Conservation (phyloP, 2,888 invertebrate genomes). For the Platypus cylindrus region DNA sequence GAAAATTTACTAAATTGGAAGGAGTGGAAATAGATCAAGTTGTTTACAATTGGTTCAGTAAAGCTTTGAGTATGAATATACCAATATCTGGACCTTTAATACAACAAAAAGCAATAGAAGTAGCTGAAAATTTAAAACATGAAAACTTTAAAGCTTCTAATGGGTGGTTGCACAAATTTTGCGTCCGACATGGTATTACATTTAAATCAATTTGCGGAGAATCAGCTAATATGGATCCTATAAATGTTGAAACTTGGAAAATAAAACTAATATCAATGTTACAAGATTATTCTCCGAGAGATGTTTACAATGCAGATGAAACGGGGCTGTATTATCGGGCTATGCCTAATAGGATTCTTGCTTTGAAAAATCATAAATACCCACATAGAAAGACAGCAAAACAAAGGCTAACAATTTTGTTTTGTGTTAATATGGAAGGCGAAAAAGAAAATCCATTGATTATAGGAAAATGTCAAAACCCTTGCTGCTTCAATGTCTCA, state of each 20-base stretch:
- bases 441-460: too few species aligned
- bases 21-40: slow-evolving; percentile 9
- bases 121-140: slow-evolving; percentile 2
- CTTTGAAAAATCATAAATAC: slow-evolving; percentile 7
- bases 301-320: slow-evolving; percentile 6
- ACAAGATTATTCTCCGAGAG: slow-evolving; percentile 5
- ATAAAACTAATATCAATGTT: slow-evolving; percentile 3
- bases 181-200: slow-evolving; percentile 4
- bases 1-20: slow-evolving; percentile 9
- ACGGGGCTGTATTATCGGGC: slow-evolving; percentile 3
- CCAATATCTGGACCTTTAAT: slow-evolving; percentile 11
- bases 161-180: slow-evolving; percentile 9
- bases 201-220: slow-evolving; percentile 12
- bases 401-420: slow-evolving; percentile 12
- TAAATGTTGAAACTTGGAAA: slow-evolving; percentile 5
- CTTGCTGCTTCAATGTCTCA: too few species aligned
- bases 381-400: slow-evolving; percentile 10
- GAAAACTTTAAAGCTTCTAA: slow-evolving; percentile 5
- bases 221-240: slow-evolving; percentile 5
- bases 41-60: slow-evolving; percentile 10
- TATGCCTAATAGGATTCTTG: too few species aligned
- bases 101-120: slow-evolving; percentile 9
- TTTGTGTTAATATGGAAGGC: slow-evolving; percentile 13
- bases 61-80: slow-evolving; percentile 9
- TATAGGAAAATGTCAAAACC: too few species aligned